A percentile compares a stretch with the other conserved stretches of the same genome.
Conservation (phyloP, 2,797 vertebrate genomes). For the Rhinophrynus dorsalis region DNA sequence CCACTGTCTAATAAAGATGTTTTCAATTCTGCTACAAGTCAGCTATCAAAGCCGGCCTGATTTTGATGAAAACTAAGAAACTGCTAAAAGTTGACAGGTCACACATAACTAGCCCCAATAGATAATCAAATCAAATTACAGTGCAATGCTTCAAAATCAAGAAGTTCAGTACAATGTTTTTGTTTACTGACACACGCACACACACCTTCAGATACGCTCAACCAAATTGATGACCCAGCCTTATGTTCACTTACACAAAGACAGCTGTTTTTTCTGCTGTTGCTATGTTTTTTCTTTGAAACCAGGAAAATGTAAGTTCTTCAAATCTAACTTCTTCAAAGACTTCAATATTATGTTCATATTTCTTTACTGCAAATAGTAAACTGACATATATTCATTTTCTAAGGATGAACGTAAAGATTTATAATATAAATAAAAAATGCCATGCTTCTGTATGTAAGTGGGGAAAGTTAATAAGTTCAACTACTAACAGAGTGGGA, state of each 20-base stretch:
- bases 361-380: neutral
- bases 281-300: no score
- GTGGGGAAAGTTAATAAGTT: no score
- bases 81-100: neutral
- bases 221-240: neutral
- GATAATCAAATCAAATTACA: neutral
- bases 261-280: no score
- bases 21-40: neutral
- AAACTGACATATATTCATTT: neutral
- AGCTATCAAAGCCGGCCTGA: neutral
- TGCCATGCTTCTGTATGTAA: no score
- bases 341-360: neutral
- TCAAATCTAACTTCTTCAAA: neutral
- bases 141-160: no score
- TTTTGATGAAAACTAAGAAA: conserved; percentile 7
- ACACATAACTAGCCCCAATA: neutral
- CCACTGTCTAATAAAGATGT: neutral
- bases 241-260: neutral
- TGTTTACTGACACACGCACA: neutral
- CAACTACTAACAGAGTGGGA: no score
- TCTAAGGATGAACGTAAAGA: neutral
- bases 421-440: no score
- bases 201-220: neutral
- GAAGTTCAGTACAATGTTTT: neutral
- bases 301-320: neutral